phyloP scores from a whole-genome alignment of 1,140 invertebrate genomes.

The Brevipalpus yothersi region DNA sequence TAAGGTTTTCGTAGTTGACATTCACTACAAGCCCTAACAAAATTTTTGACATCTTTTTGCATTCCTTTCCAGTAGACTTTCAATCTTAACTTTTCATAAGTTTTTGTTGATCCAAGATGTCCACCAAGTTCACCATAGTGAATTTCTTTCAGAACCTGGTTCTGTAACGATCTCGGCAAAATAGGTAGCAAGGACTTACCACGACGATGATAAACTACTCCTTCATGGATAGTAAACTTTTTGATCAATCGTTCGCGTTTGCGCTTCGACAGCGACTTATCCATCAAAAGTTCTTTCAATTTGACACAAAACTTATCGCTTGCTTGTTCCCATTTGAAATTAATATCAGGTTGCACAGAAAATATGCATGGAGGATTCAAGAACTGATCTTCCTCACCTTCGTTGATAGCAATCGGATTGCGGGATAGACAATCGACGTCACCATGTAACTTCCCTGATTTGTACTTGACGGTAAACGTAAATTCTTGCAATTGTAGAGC shows the following conservation, averaged over 20 bases:
- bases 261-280: neutral
- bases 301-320: neutral
- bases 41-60: neutral
- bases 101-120: constrained; percentile 1
- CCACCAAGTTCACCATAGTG: neutral
- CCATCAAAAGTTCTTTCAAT: neutral
- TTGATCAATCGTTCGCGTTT: neutral
- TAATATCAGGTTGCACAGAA: neutral
- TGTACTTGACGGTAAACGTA: constrained; percentile 18
- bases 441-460: neutral
- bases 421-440: neutral
- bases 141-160: neutral
- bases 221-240: neutral
- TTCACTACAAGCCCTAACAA: neutral
- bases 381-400: neutral
- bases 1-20: neutral
- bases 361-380: neutral
- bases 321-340: neutral
- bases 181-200: neutral
- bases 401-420: neutral
- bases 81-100: neutral
- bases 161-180: neutral
- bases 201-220: neutral
- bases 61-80: neutral
- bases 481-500: constrained; percentile 23